These are phyloP conservation scores for Phengaris alcon DNA, from an alignment of 2,888 invertebrate genomes.

Conservation along the genomic window DNA sequence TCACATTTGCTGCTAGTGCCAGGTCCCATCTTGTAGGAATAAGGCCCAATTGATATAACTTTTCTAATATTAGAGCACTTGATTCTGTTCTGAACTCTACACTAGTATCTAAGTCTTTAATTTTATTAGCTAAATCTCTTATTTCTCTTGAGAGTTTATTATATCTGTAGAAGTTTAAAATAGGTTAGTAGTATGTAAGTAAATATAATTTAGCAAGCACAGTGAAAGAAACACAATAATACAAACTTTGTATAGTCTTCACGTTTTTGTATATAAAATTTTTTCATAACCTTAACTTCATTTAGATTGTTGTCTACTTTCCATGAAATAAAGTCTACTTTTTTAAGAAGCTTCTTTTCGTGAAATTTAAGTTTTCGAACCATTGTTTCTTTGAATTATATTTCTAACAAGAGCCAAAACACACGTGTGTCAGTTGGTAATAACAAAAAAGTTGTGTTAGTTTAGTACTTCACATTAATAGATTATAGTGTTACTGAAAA, in stretches of 20 bases:
- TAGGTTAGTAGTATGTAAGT: not conserved
- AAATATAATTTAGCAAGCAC: not conserved
- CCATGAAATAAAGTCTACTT: constrained; percentile 99
- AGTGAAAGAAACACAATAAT: constrained; percentile 2
- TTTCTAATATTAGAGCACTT: constrained; percentile 91
- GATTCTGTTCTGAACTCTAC: constrained; percentile 90
- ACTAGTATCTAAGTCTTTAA: constrained; percentile 91
- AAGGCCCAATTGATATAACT: constrained; percentile 93
- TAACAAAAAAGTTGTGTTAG: not conserved
- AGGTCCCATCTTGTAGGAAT: constrained; percentile 92
- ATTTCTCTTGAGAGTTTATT: constrained; percentile 94
- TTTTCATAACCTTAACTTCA: constrained; percentile 93
- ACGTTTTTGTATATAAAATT: constrained; percentile 93
- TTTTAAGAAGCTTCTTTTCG: constrained; percentile 97
- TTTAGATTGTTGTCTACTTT: constrained; percentile 95
- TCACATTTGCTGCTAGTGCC: constrained; percentile 87
- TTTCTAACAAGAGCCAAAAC: not conserved
- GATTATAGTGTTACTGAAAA: not conserved
- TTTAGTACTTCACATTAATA: not conserved
- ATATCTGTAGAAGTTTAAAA: constrained; percentile 82
- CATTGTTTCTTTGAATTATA: constrained; percentile 74
- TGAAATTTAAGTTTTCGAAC: constrained; percentile 98
- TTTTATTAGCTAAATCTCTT: constrained; percentile 90
- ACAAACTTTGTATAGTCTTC: constrained; percentile 96
- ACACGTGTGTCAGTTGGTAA: not conserved